Percentiles rank a stretch among this genome's conserved stretches.
These are phyloP conservation scores for Erythrolamprus reginae DNA, from an alignment of 2,113 vertebrate species.

Conservation along the genomic window DNA sequence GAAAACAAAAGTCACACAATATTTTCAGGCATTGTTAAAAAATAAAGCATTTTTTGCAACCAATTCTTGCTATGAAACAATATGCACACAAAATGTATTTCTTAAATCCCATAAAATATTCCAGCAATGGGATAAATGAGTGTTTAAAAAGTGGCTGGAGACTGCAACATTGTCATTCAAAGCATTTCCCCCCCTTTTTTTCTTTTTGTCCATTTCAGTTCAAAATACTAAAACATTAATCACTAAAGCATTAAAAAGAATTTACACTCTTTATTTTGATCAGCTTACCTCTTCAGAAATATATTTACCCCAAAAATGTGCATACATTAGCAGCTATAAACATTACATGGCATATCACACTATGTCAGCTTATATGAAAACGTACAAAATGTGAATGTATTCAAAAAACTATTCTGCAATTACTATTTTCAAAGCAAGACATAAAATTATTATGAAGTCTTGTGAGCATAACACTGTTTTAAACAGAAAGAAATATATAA, in stretches of 20 bases:
- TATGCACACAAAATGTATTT: slow-evolving; percentile 86
- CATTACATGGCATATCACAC: slow-evolving; percentile 89
- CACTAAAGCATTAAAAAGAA: slow-evolving; percentile 92
- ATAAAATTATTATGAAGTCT: slow-evolving; percentile 84
- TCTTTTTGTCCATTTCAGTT: slow-evolving; percentile 78
- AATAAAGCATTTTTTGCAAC: slow-evolving; percentile 91
- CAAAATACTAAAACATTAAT: slow-evolving; percentile 85
- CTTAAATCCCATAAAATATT: slow-evolving; percentile 82
- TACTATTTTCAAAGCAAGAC: slow-evolving; percentile 90
- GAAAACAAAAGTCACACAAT: slow-evolving; percentile 84
- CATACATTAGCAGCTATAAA: slow-evolving; percentile 96
- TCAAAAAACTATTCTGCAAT: slow-evolving; percentile 92
- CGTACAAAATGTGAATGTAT: slow-evolving; percentile 98
- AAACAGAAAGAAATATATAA: slow-evolving; percentile 88
- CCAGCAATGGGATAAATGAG: slow-evolving; percentile 77
- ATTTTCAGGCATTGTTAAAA: slow-evolving; percentile 92
- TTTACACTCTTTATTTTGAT: slow-evolving; percentile 79
- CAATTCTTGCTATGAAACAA: slow-evolving; percentile 89
- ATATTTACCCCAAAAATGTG: slow-evolving; percentile 94
- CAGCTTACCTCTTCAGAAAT: slow-evolving; percentile 94
- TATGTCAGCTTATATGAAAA: slow-evolving; percentile 98
- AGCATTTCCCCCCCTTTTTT: slow-evolving; percentile 68
- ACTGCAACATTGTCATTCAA: slow-evolving; percentile 72
- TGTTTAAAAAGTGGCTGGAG: slow-evolving; percentile 73
- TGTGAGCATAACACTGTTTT: slow-evolving; percentile 86